Evolutionary conservation across 2,888 invertebrate species (phyloP).

Genomic region (Machimus rusticus): DNA sequence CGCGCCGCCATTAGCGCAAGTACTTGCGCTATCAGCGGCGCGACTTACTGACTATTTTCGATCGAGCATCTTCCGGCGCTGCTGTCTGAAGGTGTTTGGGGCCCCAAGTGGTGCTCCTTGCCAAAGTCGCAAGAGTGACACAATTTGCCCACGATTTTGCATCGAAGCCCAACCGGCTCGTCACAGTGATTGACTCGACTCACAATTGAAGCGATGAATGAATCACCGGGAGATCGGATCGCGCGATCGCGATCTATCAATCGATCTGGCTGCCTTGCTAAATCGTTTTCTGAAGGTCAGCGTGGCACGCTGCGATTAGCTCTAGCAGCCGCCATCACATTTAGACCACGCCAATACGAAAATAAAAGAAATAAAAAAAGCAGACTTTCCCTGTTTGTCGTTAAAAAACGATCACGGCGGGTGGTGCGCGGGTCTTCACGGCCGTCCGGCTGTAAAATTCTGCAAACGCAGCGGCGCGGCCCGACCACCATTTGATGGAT

Average conservation of each 20-base stretch:
- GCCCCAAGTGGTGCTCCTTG: not conserved
- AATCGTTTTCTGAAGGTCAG: not conserved
- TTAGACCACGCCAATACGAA: not conserved
- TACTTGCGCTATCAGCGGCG: not conserved
- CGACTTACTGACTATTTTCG: not conserved
- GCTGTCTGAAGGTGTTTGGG: not conserved
- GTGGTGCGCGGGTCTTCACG: not conserved
- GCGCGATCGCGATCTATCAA: conserved; percentile 14
- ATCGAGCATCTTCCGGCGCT: not conserved
- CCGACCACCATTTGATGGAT: not conserved
- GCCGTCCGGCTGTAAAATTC: not conserved
- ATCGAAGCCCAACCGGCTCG: not conserved
- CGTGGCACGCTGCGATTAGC: not conserved
- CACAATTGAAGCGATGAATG: conserved; percentile 16
- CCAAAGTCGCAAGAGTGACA: not conserved
- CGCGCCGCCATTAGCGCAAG: not conserved
- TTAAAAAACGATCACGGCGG: not conserved
- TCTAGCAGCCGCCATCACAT: not conserved
- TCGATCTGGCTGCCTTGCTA: not conserved
- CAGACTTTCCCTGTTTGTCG: not conserved
- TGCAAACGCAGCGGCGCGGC: not conserved
- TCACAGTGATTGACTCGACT: conserved; percentile 17
- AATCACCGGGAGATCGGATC: not conserved
- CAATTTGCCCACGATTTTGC: conserved; percentile 8
- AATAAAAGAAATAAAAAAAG: not conserved